Evolutionary conservation across 2,797 vertebrate genomes (phyloP).

Genomic region (Anomalospiza imberbis): DNA sequence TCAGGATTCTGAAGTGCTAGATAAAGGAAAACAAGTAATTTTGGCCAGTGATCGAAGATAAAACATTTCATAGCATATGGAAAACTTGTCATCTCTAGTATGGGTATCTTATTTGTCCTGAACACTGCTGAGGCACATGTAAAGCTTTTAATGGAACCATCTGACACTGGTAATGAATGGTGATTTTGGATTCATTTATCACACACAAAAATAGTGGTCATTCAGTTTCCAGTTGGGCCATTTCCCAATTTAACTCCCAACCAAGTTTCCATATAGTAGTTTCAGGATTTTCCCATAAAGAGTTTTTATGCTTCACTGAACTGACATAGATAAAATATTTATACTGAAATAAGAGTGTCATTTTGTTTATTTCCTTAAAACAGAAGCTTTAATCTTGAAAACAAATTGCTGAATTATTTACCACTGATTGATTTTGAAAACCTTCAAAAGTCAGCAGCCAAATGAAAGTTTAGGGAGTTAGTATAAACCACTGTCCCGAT

Average conservation of each 20-base stretch:
- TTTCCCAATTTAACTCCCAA: neutral
- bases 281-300: neutral
- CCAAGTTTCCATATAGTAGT: neutral
- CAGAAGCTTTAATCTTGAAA: neutral
- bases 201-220: neutral
- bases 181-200: neutral
- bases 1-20: slow-evolving; percentile 97
- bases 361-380: neutral
- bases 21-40: slow-evolving; percentile 16
- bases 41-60: neutral
- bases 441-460: neutral
- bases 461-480: neutral
- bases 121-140: neutral
- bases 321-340: neutral
- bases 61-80: neutral
- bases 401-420: neutral
- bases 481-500: rapidly evolving
- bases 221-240: neutral
- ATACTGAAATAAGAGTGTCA: neutral
- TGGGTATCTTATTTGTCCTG: neutral
- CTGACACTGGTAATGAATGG: neutral
- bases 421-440: neutral
- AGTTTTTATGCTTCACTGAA: neutral
- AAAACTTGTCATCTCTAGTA: neutral
- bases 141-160: neutral